Evolutionary conservation across 2,113 vertebrate species (phyloP).

Genomic region (Vanacampus margaritifer): DNA sequence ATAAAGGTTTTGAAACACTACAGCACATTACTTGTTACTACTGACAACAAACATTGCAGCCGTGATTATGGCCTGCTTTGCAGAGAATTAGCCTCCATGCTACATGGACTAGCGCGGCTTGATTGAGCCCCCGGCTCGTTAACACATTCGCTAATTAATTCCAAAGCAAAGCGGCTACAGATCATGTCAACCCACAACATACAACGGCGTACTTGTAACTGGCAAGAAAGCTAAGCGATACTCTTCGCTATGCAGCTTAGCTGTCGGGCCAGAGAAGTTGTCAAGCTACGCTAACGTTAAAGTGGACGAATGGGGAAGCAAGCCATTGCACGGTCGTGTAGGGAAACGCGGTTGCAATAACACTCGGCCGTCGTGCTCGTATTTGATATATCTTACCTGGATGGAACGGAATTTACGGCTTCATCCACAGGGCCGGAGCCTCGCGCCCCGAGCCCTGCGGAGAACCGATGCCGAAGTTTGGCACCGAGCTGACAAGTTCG

Average conservation of each 20-base stretch:
- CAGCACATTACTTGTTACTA: background rate
- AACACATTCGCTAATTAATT: background rate
- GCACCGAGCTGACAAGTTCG: constrained; percentile 67
- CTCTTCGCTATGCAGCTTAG: constrained; percentile 28
- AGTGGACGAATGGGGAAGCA: constrained; percentile 14
- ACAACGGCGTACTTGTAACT: background rate
- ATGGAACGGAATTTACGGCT: constrained; percentile 39
- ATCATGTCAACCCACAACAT: background rate
- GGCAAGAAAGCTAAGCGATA: constrained; percentile 8
- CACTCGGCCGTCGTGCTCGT: background rate
- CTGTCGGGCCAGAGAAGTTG: constrained; percentile 62
- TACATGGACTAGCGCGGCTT: background rate
- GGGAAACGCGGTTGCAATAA: background rate
- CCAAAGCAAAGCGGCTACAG: background rate
- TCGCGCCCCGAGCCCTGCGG: constrained; percentile 67
- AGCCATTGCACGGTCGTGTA: background rate
- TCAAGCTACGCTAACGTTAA: constrained; percentile 54
- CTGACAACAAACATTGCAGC: constrained; percentile 7
- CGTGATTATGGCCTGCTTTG: constrained; percentile 1
- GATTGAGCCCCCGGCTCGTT: background rate
- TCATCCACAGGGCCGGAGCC: constrained; percentile 74
- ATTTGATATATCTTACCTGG: constrained; percentile 52
- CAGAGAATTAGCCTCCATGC: background rate
- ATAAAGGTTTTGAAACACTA: background rate
- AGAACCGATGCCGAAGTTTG: constrained; percentile 68